Conservation (phyloP, 2,113 vertebrate species). For the Glaucidium brasilianum region DNA sequence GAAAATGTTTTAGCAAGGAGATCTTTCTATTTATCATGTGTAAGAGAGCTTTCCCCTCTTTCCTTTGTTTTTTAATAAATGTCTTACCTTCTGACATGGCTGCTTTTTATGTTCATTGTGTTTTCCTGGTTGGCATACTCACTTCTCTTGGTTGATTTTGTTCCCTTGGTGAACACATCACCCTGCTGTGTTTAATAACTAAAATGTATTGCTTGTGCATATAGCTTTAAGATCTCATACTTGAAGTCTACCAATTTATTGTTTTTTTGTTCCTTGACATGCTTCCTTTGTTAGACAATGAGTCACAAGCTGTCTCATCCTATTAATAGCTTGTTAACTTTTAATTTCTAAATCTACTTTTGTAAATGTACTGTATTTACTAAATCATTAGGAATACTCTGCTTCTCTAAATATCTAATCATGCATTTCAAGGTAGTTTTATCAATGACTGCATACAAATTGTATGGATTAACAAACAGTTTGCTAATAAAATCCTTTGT, state of each 20-base stretch:
- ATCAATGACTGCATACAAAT: background rate
- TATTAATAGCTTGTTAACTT: constrained; percentile 54
- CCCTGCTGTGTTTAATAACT: background rate
- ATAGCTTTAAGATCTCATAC: background rate
- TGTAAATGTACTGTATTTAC: constrained; percentile 7
- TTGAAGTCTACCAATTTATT: background rate
- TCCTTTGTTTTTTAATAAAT: background rate
- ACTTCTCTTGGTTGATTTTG: background rate
- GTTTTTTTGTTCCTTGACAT: background rate
- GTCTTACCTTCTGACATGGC: background rate
- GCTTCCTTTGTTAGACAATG: constrained; percentile 35
- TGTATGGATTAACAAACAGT: background rate
- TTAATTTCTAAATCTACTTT: constrained; percentile 23
- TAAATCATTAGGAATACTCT: background rate
- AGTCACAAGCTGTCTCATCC: constrained; percentile 31
- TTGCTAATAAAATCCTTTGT: background rate
- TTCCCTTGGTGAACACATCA: background rate
- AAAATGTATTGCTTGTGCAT: background rate
- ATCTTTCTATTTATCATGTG: background rate
- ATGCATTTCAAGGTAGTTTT: background rate
- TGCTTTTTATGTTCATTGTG: background rate
- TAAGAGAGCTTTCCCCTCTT: background rate
- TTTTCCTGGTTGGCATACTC: background rate
- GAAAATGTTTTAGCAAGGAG: background rate
- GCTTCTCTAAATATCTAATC: background rate